phyloP scores from a whole-genome alignment of 2,888 invertebrate species.

The Drosophila picticornis region DNA sequence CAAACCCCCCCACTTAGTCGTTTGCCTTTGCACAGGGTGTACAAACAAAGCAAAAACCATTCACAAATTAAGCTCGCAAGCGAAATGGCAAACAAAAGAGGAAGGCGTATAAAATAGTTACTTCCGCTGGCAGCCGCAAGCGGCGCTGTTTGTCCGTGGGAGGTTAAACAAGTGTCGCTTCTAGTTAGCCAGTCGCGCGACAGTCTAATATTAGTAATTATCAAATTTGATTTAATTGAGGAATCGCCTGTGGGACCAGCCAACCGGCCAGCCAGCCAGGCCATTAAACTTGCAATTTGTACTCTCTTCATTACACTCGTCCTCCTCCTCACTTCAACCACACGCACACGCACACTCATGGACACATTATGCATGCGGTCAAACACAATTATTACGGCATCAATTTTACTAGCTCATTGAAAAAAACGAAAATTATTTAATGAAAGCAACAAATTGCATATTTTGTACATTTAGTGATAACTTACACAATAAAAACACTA shows the following conservation, averaged over 20 bases:
- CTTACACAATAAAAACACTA: slow-evolving; percentile 46
- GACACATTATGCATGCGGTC: slow-evolving; percentile 23
- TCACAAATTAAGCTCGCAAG: slow-evolving; percentile 67
- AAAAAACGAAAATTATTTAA: slow-evolving; percentile 21
- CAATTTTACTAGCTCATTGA: slow-evolving; percentile 46
- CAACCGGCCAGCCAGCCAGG: neutral
- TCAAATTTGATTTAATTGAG: slow-evolving; percentile 76
- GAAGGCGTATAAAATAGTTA: slow-evolving; percentile 76
- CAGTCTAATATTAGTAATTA: slow-evolving; percentile 66
- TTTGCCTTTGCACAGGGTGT: slow-evolving; percentile 24
- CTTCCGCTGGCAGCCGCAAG: slow-evolving; percentile 68
- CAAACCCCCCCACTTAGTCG: neutral
- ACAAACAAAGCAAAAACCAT: slow-evolving; percentile 37
- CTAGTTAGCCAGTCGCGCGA: slow-evolving; percentile 39
- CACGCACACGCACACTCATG: slow-evolving; percentile 3
- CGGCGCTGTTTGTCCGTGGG: slow-evolving; percentile 43
- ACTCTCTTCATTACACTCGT: slow-evolving; percentile 2
- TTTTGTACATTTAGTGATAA: slow-evolving; percentile 19
- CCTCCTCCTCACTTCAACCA: slow-evolving; percentile 4
- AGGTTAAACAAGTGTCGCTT: slow-evolving; percentile 50
- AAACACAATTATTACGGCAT: slow-evolving; percentile 53
- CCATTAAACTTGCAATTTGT: slow-evolving; percentile 32
- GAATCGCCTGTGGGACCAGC: slow-evolving; percentile 36
- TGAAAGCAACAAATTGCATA: slow-evolving; percentile 8
- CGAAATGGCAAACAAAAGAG: slow-evolving; percentile 32